These are phyloP conservation scores for Nestor notabilis DNA, from an alignment of 2,113 vertebrate species.

Conservation along the genomic window DNA sequence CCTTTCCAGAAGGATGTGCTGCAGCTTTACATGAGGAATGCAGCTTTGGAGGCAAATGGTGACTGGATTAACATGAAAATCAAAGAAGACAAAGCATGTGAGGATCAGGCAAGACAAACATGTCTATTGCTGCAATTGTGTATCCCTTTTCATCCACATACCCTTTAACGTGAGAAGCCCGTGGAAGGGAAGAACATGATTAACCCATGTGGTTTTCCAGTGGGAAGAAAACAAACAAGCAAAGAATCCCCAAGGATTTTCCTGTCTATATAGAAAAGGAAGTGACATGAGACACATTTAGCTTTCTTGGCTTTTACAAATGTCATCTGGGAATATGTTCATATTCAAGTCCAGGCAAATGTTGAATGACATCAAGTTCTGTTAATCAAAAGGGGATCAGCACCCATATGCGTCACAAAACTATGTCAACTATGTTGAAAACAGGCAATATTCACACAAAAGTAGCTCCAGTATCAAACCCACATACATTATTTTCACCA, in stretches of 20 bases:
- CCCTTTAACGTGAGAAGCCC: neutral
- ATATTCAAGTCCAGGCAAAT: neutral
- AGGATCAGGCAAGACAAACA: neutral
- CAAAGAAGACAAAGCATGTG: neutral
- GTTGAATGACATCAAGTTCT: neutral
- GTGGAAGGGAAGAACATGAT: neutral
- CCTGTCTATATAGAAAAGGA: neutral
- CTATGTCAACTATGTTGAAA: neutral
- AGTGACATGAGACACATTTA: neutral
- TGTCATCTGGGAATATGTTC: neutral
- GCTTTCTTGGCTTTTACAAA: neutral
- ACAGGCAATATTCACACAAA: neutral
- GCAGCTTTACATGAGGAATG: neutral
- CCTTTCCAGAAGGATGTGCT: neutral
- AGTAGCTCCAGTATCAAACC: neutral
- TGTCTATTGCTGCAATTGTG: neutral
- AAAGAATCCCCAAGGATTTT: neutral
- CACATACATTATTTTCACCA: slow-evolving; percentile 58
- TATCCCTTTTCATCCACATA: neutral
- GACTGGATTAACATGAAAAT: neutral
- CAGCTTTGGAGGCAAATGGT: neutral
- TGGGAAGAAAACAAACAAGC: neutral
- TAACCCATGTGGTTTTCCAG: neutral
- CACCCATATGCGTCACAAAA: neutral
- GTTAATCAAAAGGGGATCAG: neutral